Evolutionary conservation across 1,140 invertebrate genomes (phyloP).

Genomic region (Drosophila lowei): DNA sequence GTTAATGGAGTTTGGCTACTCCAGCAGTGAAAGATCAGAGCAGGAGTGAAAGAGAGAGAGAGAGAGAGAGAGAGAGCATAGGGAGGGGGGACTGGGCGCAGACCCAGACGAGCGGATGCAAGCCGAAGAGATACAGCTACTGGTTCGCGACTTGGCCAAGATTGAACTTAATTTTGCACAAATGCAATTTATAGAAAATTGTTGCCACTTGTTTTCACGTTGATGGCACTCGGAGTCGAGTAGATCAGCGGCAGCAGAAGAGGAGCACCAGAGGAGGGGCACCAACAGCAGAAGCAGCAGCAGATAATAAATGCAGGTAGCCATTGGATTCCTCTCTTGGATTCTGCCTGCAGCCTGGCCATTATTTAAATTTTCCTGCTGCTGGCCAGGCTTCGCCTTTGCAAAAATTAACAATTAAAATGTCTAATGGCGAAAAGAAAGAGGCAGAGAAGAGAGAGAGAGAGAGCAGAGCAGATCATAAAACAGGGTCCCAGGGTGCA

Average conservation of each 20-base stretch:
- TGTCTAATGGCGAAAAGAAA: conserved; percentile 69
- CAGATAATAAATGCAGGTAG: conserved; percentile 77
- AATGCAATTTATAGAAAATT: conserved; percentile 82
- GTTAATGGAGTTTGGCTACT: conserved; percentile 82
- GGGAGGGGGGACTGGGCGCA: conserved; percentile 2
- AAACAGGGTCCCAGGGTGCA: conserved; percentile 21
- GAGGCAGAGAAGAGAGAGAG: conserved; percentile 1
- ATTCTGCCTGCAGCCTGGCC: conserved; percentile 66
- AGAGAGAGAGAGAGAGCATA: neutral
- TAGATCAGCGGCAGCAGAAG: conserved; percentile 5
- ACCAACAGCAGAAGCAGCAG: neutral
- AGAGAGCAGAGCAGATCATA: conserved; percentile 39
- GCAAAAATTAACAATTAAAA: conserved; percentile 79
- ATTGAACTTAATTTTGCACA: conserved; percentile 81
- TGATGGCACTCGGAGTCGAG: conserved; percentile 65
- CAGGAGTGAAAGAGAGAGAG: conserved; percentile 1
- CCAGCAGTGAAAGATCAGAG: conserved; percentile 60
- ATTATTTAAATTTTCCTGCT: conserved; percentile 73
- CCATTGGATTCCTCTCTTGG: conserved; percentile 40
- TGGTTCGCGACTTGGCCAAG: conserved; percentile 64
- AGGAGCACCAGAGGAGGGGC: neutral
- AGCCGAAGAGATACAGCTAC: conserved; percentile 51
- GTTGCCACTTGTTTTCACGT: conserved; percentile 81
- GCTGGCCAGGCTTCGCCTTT: conserved; percentile 11
- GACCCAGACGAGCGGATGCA: conserved; percentile 46